Base-by-base conservation (phyloP, 1,140 invertebrate genomes). In the Atta texana region DNA sequence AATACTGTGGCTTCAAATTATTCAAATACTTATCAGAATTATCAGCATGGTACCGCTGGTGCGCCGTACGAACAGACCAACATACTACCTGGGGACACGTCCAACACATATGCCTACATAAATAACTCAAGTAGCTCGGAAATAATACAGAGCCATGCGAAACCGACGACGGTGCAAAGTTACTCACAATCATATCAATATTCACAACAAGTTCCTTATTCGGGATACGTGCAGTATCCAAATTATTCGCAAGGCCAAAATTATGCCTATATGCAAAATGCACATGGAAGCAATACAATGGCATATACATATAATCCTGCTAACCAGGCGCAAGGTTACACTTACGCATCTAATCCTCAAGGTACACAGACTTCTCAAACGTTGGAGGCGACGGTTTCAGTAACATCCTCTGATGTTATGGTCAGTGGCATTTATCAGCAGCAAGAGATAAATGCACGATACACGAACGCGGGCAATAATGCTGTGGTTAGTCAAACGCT, bases 381-480 rank as follows among this genome's bases (percentile, higher is more conserved):
- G 1, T 51, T 74, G 4, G 69, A 75, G 8, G n/a, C 51, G 1
- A 61, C 24, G 3, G 51, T 34, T 21, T 69, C 61, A 8, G 34
- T 63, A 10, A 51, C 75, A n/a, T 24, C 69, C 8, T 3, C 76
- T 3, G 24, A 59, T 7, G 24, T 69, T 3, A 63, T 57, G 7
- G 16, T 53, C 0, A 55, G 39, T 28, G 63, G 16, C 21, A 14
- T 12, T 72, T 85, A 87, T 53, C 74, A 59, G 12, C 71, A 76
- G 34, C 92, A 92, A 18, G 92, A 92, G n/a, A 90, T 49, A 64
- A 91, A 94, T 63, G 95, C 96, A 0, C 92, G 95, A 31, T 96
- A 96, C 28, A 96, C 96, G 0, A 96, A 95, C 51, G 96, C 96
- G 1, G 95, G 95, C 59, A 93, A 91, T 66, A 92, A 92, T 31